Evolutionary conservation across 2,888 invertebrate genomes (phyloP), one percentile per base, ranked within the genome.

Genomic region (Epirrhoe tristata): DNA sequence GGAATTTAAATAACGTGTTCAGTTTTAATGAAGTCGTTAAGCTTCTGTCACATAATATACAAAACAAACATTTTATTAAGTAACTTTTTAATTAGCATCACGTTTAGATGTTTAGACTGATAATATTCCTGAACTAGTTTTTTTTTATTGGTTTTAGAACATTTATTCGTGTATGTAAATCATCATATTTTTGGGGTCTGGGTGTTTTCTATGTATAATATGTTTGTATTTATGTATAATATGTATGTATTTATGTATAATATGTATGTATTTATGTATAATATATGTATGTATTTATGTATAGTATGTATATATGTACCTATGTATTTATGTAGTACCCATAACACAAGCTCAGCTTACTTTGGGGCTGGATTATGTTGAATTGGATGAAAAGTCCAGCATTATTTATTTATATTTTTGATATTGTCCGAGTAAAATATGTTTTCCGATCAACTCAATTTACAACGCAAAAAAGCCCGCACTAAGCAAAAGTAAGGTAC

Each of bases 11-110:
- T 16, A 63, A 58, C 39, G 54, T 59, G 17, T 43, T 58, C 34
- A 31, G n/a, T 64, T 24, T 60, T 64, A 67, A 65, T 65, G 39
- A 51, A 67, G 57, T 54, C 54, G 62, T 66, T 58, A 67, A 60
- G 54, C 57, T 67, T 39, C 58, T 67, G 64, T 56, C 53, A 46
- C 14, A 50, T 43, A 43, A 43, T 43, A 43, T 16, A 48, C 32
- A 48, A 48, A 17, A 32, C 17, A 34, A 14, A 57, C 14, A 57
- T 46, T 55, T 53, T 14, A 36, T 54, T 36, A n/a, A n/a, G n/a
- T n/a, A 54, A 10, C 39, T 43, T 43, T 12, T 12, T 43, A 43
- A 43, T 43, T 12, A 43, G 12, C 12, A 43, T 10, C 3, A 12
- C 3, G 10, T 5, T 8, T 36, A 36, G 39, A 43, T 43, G 1